phyloP scores from a whole-genome alignment of 1,140 invertebrate genomes.

The Cheumatopsyche charites region DNA sequence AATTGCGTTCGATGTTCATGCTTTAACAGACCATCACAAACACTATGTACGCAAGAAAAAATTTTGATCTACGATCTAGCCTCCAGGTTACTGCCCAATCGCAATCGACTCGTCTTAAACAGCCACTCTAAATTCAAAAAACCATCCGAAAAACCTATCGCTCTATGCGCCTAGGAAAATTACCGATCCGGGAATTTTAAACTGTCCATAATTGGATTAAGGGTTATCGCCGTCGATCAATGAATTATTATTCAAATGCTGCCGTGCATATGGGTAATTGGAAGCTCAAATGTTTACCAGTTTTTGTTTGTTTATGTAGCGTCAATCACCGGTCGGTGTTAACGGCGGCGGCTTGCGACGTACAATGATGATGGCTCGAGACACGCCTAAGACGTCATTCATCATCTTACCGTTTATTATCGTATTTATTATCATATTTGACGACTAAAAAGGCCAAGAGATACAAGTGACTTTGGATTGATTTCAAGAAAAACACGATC shows the following conservation, averaged over 20 bases:
- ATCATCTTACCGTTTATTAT: no score
- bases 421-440: no score
- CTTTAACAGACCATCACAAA: neutral
- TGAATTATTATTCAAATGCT: slow-evolving; percentile 49
- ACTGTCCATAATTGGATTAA: slow-evolving; percentile 48
- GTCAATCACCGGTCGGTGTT: slow-evolving; percentile 10
- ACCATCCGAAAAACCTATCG: neutral
- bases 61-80: neutral
- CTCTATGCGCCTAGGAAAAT: slow-evolving; percentile 27
- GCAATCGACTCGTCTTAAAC: slow-evolving; percentile 37
- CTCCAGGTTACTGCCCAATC: slow-evolving; percentile 42
- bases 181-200: slow-evolving; percentile 45
- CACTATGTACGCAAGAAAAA: neutral
- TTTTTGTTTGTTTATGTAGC: slow-evolving; percentile 46
- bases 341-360: neutral
- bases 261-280: slow-evolving; percentile 40
- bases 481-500: no score
- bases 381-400: slow-evolving; percentile 16
- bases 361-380: neutral
- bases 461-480: no score
- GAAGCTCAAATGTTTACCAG: slow-evolving; percentile 49
- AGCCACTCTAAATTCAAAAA: slow-evolving; percentile 48
- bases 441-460: no score
- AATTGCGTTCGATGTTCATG: no score
- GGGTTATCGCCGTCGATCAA: slow-evolving; percentile 45